phyloP scores from a whole-genome alignment of 2,113 vertebrate genomes.

The Muntiacus reevesi region DNA sequence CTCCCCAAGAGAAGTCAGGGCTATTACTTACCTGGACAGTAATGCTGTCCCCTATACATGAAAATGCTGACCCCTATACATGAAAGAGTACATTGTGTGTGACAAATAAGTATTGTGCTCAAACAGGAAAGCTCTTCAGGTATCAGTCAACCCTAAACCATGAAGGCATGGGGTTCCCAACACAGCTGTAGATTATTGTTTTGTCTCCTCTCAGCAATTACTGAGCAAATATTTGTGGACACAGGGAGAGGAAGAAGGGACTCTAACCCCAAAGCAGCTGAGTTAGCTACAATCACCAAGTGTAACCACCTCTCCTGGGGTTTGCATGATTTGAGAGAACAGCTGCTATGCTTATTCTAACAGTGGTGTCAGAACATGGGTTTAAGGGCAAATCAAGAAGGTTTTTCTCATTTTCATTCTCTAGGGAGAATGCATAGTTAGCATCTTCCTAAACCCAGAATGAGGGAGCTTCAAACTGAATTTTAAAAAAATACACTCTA shows the following conservation, averaged over 20 bases:
- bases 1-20: neutral
- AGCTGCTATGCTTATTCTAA: slow-evolving; percentile 44
- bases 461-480: neutral
- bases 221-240: slow-evolving; percentile 40
- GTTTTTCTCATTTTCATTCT: neutral
- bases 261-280: slow-evolving; percentile 16
- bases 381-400: neutral
- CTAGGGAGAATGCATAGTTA: neutral
- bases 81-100: neutral
- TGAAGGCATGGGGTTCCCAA: neutral
- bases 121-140: neutral
- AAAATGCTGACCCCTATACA: neutral
- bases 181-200: neutral
- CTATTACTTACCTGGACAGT: neutral
- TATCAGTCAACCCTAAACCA: neutral
- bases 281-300: slow-evolving; percentile 37
- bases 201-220: neutral
- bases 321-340: slow-evolving; percentile 13
- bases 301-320: slow-evolving; percentile 24
- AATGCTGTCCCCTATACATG: neutral
- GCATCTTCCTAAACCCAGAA: neutral
- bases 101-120: neutral
- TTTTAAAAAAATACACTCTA: neutral
- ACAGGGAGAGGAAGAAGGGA: slow-evolving; percentile 2
- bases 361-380: neutral